Evolutionary conservation across 2,888 invertebrate species (phyloP).

Genomic region (Thera obeliscata): DNA sequence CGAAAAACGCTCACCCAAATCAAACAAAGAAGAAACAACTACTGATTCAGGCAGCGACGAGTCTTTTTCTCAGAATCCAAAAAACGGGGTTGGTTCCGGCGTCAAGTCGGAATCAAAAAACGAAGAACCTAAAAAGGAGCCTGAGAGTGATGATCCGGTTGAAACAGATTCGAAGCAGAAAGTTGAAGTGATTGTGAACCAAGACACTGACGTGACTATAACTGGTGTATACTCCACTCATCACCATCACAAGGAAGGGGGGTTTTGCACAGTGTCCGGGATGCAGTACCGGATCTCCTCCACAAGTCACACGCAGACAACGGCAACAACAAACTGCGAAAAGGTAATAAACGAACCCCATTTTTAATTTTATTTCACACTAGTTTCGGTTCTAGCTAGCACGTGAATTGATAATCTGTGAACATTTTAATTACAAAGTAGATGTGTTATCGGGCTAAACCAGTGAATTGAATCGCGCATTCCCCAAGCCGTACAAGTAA

Average conservation of each 20-base stretch:
- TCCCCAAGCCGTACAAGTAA: conserved; percentile 49
- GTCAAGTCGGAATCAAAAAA: conserved; percentile 82
- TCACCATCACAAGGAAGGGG: conserved; percentile 88
- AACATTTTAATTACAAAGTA: conserved; percentile 31
- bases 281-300: conserved; percentile 95
- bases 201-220: conserved; percentile 94
- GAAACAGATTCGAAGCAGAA: conserved; percentile 79
- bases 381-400: conserved; percentile 13
- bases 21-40: conserved; percentile 84
- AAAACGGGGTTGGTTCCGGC: conserved; percentile 82
- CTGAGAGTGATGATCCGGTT: conserved; percentile 67
- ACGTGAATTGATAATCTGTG: conserved; percentile 29
- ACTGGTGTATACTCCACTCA: conserved; percentile 94
- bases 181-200: conserved; percentile 92
- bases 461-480: conserved; percentile 59
- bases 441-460: conserved; percentile 47
- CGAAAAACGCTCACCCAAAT: conserved; percentile 87
- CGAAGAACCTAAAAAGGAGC: conserved; percentile 75
- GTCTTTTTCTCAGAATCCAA: conserved; percentile 79
- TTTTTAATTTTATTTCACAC: conserved; percentile 5
- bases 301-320: conserved; percentile 93
- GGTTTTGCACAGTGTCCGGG: conserved; percentile 92
- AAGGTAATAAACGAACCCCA: conserved; percentile 70
- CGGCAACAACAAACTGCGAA: conserved; percentile 91
- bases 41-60: conserved; percentile 84